phyloP scores from a whole-genome alignment of 2,888 invertebrate genomes.

The Orthosia cruda region DNA sequence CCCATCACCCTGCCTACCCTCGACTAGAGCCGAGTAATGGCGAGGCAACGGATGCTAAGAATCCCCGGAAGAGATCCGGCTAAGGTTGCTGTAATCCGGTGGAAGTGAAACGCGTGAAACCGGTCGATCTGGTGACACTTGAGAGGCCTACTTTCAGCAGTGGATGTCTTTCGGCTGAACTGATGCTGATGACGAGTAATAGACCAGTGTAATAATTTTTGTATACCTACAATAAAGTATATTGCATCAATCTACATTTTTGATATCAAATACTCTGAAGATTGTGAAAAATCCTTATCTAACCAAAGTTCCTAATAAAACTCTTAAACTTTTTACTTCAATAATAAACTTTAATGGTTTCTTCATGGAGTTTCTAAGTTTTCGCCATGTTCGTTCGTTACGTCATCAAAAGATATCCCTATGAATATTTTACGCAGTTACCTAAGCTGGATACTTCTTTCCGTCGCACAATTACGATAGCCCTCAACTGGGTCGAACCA shows the following conservation, averaged over 20 bases:
- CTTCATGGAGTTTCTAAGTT: conserved; percentile 17
- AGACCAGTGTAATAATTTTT: too few species aligned
- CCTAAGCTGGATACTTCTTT: conserved; percentile 18
- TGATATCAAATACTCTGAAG: not conserved
- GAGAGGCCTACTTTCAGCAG: too few species aligned
- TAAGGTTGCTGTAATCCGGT: too few species aligned
- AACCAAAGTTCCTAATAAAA: conserved; percentile 6
- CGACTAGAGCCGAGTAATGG: too few species aligned
- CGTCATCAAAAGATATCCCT: conserved; percentile 22
- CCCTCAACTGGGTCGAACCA: conserved; percentile 2
- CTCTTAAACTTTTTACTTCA: conserved; percentile 19
- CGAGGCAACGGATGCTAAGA: too few species aligned
- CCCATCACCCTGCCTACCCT: too few species aligned
- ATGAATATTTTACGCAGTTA: conserved; percentile 41
- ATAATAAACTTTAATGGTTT: conserved; percentile 29
- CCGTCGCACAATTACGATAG: conserved; percentile 7
- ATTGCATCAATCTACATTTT: not conserved
- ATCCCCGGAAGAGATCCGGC: too few species aligned
- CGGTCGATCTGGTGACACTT: too few species aligned
- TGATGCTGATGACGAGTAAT: too few species aligned
- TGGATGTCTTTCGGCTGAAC: too few species aligned
- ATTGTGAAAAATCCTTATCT: conserved; percentile 8
- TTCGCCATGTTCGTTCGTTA: conserved; percentile 4
- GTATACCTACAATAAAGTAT: too few species aligned
- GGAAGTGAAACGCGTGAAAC: too few species aligned